Base-by-base conservation (phyloP, 2,797 vertebrate species). In the Rhodeus uyekii region DNA sequence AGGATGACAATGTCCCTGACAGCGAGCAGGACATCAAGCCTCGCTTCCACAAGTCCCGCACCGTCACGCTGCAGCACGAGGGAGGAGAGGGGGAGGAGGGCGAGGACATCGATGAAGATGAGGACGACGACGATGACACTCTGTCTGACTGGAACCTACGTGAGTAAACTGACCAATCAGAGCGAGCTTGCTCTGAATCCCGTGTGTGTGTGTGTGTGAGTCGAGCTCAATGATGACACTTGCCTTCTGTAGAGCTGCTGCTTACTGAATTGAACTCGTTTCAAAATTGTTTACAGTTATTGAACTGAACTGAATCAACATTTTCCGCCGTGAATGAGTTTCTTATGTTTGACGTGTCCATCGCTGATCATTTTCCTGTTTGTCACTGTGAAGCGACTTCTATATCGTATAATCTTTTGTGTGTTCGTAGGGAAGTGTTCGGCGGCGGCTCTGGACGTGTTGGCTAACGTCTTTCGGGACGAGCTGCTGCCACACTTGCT, bases 1-100 rank as follows among this genome's bases (percentile, higher is more conserved):
- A 98, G 86, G 96, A 98, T 0, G 97, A 98, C 86, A 93, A 95
- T 0, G 88, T 97, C 53, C 97, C 97, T 0, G 97, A 98, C 92
- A 97, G 96, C 0, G 96, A 98, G 90, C 97, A 98, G 87, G 97
- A 98, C 91, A 98, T 98, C 90, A 98, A 98, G 77, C 97, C 97
- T 0, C 96, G 97, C 5, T 99, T 99, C 90, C 97, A 99, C 90
- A 98, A 97, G 88, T 99, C 97, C 0, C 96, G 97, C 80, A 99
- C 97, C 0, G 96, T 98, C 84, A 97, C 96, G 0, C 93, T 97
- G 87, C 96, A 97, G 89, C 97, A 97, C 0, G 97, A 97, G 89
- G 96, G 96, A 0, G 96, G 95, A 42, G 94, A 95, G 72, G 92
- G 93, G 0, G 96, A 96, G 55, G 95, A 96, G 61, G 95, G 95